Conservation (phyloP, 1,140 invertebrate species). For the Holcopasites calliopsidis region DNA sequence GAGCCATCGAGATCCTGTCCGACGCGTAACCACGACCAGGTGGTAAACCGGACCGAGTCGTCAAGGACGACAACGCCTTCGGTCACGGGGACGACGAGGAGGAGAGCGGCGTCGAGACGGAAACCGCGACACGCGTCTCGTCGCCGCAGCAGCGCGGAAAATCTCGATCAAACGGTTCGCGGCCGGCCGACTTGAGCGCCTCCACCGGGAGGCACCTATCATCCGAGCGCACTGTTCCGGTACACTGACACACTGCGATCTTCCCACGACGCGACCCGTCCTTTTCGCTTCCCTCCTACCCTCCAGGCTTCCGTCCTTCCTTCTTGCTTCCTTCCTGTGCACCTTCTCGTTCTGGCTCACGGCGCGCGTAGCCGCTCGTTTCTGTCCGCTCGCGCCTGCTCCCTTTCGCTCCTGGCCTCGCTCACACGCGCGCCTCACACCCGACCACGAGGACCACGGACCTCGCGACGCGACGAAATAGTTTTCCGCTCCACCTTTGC, state of each 20-base stretch:
- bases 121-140: conserved; percentile 15
- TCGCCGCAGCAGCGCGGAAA: conserved; percentile 32
- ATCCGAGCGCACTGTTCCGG: conserved; percentile 50
- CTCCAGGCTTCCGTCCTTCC: neutral
- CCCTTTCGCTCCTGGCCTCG: conserved; percentile 39
- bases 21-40: conserved; percentile 17
- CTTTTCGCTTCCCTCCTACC: neutral
- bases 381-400: conserved; percentile 27
- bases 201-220: conserved; percentile 51
- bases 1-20: conserved; percentile 36
- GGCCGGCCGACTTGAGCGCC: conserved; percentile 49
- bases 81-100: conserved; percentile 1
- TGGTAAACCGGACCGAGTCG: neutral
- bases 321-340: neutral
- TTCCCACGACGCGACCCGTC: neutral
- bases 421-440: conserved; percentile 44
- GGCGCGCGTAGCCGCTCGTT: neutral
- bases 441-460: conserved; percentile 53
- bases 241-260: conserved; percentile 51
- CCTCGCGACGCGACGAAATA: conserved; percentile 31
- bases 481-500: conserved; percentile 59
- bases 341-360: neutral
- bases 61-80: conserved; percentile 54
- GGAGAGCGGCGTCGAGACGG: neutral
- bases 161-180: conserved; percentile 45